phyloP scores from a whole-genome alignment of 2,888 invertebrate species.

The Spatulosminthurus flaviceps region DNA sequence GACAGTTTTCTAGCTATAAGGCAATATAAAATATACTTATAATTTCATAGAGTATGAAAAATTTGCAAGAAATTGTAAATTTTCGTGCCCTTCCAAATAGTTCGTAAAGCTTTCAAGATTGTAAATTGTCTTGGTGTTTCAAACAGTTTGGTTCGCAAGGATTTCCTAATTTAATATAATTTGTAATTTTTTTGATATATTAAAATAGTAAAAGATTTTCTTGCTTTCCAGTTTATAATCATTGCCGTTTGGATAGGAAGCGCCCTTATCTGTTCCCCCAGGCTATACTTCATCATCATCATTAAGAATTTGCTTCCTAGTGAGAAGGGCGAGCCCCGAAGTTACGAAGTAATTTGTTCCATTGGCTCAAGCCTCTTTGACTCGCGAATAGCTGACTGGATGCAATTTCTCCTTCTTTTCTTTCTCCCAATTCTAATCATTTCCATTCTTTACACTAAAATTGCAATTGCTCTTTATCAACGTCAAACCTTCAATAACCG shows the following conservation, averaged over 20 bases:
- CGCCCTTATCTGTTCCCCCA: conserved; percentile 83
- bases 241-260: conserved; percentile 83
- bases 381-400: conserved; percentile 80
- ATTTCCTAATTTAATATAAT: no score
- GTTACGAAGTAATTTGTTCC: conserved; percentile 77
- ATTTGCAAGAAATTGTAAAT: no score
- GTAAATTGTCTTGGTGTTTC: no score
- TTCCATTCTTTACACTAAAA: conserved; percentile 76
- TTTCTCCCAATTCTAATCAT: conserved; percentile 82
- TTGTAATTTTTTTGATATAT: no score
- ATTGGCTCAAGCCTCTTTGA: conserved; percentile 80
- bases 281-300: conserved; percentile 75
- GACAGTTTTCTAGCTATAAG: no score
- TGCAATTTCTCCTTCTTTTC: conserved; percentile 84
- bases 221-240: conserved; percentile 69
- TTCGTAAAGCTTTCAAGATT: no score
- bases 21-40: no score
- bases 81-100: no score
- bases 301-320: conserved; percentile 69
- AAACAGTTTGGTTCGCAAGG: no score
- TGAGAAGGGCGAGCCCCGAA: conserved; percentile 68
- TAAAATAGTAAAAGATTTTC: no score
- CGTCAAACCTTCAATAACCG: no score
- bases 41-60: no score
- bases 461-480: not conserved